Evolutionary conservation across 2,797 vertebrate genomes (phyloP).

Genomic region (Anguilla marmorata): DNA sequence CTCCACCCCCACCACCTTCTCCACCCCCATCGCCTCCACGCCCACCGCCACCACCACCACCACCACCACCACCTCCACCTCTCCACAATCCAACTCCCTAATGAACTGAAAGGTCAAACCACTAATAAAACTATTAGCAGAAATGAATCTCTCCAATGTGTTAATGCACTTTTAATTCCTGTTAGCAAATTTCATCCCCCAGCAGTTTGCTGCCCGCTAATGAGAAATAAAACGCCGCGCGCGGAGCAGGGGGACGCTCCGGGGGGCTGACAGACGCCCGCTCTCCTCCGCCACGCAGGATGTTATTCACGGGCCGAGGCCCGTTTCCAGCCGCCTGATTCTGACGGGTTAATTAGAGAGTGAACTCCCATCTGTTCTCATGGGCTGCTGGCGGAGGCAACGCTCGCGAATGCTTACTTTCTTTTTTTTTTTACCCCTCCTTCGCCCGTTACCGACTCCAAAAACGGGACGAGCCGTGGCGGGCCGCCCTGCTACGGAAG

Average conservation of each 20-base stretch:
- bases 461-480: neutral
- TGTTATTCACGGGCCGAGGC: slow-evolving; percentile 83
- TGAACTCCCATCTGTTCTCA: slow-evolving; percentile 84
- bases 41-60: slow-evolving; percentile 42
- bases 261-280: slow-evolving; percentile 62
- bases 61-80: slow-evolving; percentile 53
- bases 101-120: slow-evolving; percentile 85
- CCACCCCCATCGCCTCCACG: slow-evolving; percentile 19
- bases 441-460: slow-evolving; percentile 12
- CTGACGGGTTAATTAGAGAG: slow-evolving; percentile 84
- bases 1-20: neutral
- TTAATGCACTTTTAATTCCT: slow-evolving; percentile 89
- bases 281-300: slow-evolving; percentile 57
- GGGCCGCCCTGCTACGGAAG: neutral
- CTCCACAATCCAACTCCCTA: slow-evolving; percentile 68
- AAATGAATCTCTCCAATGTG: slow-evolving; percentile 83
- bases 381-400: slow-evolving; percentile 63
- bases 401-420: neutral
- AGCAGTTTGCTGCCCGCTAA: slow-evolving; percentile 81
- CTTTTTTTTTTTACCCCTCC: slow-evolving; percentile 18
- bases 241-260: slow-evolving; percentile 63
- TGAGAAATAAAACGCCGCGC: slow-evolving; percentile 82
- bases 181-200: slow-evolving; percentile 87
- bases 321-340: slow-evolving; percentile 79
- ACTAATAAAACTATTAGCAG: slow-evolving; percentile 86